Evolutionary conservation across 2,888 invertebrate species (phyloP).

Genomic region (Alcis repandata): DNA sequence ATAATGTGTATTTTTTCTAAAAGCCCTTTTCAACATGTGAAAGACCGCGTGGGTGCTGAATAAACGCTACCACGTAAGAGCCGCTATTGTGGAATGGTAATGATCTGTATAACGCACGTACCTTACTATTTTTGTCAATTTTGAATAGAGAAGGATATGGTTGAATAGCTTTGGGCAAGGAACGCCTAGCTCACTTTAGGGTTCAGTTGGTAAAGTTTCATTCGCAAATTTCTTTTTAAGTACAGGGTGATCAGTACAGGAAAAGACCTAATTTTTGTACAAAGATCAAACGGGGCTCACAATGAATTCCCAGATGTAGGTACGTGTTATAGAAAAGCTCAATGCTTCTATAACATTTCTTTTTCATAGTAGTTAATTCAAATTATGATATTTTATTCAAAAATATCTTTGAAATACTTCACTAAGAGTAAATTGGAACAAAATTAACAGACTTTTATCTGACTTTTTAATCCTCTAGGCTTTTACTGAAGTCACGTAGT

Average conservation of each 20-base stretch:
- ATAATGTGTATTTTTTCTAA: constrained; percentile 10
- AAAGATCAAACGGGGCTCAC: too few relatives aligned
- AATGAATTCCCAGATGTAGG: too few relatives aligned
- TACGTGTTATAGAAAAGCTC: too few relatives aligned
- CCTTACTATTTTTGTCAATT: constrained; percentile 36
- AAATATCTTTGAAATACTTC: constrained; percentile 63
- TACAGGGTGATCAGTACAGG: neutral
- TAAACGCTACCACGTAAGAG: constrained; percentile 46
- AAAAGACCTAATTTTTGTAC: too few relatives aligned
- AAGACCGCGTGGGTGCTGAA: constrained; percentile 38
- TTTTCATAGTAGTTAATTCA: too few relatives aligned
- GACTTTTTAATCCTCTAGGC: constrained; percentile 59
- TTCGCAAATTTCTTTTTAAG: neutral
- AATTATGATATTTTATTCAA: constrained; percentile 48
- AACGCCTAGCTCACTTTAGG: neutral
- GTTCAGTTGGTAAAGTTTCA: neutral
- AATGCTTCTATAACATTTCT: too few relatives aligned
- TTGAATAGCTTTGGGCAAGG: constrained; percentile 8
- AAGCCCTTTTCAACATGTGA: constrained; percentile 28
- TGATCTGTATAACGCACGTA: constrained; percentile 51
- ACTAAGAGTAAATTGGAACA: constrained; percentile 39
- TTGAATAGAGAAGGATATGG: constrained; percentile 14
- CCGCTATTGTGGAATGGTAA: constrained; percentile 54
- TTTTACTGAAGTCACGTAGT: constrained; percentile 45
- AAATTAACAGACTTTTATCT: constrained; percentile 54